These are phyloP conservation scores for Embidobia sp. DNA, from an alignment of 2,888 invertebrate species.

Conservation along the genomic window DNA sequence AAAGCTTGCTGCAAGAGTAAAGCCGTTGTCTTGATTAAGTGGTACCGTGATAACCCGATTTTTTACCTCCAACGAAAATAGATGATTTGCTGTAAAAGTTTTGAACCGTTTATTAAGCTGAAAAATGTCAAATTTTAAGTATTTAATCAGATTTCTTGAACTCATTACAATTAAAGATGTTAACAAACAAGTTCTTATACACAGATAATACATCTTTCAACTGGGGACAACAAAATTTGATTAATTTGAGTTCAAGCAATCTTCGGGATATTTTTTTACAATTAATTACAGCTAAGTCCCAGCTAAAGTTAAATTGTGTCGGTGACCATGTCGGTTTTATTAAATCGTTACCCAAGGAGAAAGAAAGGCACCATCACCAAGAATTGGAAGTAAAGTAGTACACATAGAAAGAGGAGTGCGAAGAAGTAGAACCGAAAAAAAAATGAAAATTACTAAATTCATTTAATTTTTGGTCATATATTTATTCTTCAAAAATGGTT, in stretches of 20 bases:
- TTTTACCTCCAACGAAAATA: conserved; percentile 78
- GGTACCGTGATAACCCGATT: conserved; percentile 67
- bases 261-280: not conserved
- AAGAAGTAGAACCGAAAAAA: conserved; percentile 13
- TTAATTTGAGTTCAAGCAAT: conserved; percentile 30
- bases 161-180: too few species aligned
- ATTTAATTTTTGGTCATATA: too few species aligned
- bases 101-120: too few species aligned
- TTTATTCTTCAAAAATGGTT: too few species aligned
- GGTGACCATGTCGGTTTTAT: conserved; percentile 8
- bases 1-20: conserved; percentile 67
- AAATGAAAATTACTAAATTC: too few species aligned
- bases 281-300: conserved; percentile 23
- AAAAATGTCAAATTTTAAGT: too few species aligned
- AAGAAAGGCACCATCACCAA: conserved; percentile 40
- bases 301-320: too few species aligned
- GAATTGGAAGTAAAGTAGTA: not conserved
- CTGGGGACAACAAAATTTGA: not conserved
- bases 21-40: conserved; percentile 67
- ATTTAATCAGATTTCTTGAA: not conserved
- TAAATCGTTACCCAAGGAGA: conserved; percentile 18
- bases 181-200: too few species aligned
- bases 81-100: conserved; percentile 72
- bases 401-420: not conserved
- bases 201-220: too few species aligned